Base-by-base conservation (phyloP, 2,888 invertebrate genomes). In the Apocheima hispidaria region DNA sequence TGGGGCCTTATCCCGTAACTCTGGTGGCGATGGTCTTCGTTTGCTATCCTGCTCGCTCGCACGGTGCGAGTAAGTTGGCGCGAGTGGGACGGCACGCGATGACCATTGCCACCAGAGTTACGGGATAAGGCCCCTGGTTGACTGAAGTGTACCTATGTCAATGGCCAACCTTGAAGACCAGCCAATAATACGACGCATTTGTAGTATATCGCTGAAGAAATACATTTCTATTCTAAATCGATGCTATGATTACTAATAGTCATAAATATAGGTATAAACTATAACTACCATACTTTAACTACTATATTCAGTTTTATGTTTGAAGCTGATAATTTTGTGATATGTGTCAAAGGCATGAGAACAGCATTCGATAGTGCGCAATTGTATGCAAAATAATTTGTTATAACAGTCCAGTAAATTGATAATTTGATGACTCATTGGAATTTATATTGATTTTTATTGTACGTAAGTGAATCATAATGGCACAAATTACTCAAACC, bases 131-230 rank as follows among this genome's bases (percentile, higher is more conserved):
- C n/a, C n/a, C n/a, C 48, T 30, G 48, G 38, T 38, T 30, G 16
- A 49, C 12, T 23, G 23, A 28, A 28, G 38, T 30, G 33, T 35
- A 23, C 28, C 7, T 16, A 26, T 48, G 60, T 60, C 60, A 60
- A 55, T 40, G 60, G 50, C 51, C 60, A 55, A 28, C 60, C 60
- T 60, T 60, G 60, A 55, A 46, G 20, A n/a, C 14, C 36, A 40
- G 55, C 55, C 60, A 50, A 51, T 38, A 54, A 50, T 51, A 40
- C 28, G 4, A 20, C 51, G 9, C 12, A 49, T 10, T 16, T 16
- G n/a, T 46, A 30, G 12, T 30, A 46, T 4, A 46, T 18, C 18
- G 2, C 33, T 4, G 14, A 30, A 7, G 6, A 26, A 16, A 35
- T 35, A 18, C 18, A 36, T 23, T 38, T 21, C 28, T 21, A 33